phyloP scores from a whole-genome alignment of 2,888 invertebrate genomes.

The Ophioninae sp. region DNA sequence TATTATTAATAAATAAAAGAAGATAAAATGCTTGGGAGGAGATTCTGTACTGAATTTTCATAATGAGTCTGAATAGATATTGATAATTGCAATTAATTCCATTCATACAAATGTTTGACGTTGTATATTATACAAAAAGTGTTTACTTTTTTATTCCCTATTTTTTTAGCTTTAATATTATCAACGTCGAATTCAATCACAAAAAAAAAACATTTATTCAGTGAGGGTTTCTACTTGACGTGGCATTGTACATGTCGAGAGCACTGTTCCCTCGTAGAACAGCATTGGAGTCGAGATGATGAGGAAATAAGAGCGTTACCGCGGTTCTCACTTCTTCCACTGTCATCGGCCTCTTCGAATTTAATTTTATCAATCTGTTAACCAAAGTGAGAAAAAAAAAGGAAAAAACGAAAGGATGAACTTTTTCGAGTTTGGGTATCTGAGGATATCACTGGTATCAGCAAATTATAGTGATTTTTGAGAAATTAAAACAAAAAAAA shows the following conservation, averaged over 20 bases:
- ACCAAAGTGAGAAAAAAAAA: neutral
- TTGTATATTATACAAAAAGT: too few relatives aligned
- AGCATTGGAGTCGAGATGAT: slow-evolving; percentile 48
- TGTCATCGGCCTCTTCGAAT: slow-evolving; percentile 56
- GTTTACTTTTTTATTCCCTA: too few relatives aligned
- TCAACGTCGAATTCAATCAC: too few relatives aligned
- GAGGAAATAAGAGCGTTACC: slow-evolving; percentile 54
- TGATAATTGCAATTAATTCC: too few relatives aligned
- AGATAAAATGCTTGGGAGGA: too few relatives aligned
- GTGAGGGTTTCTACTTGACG: slow-evolving; percentile 42
- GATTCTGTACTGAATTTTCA: too few relatives aligned
- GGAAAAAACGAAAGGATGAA: neutral
- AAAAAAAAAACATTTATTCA: slow-evolving; percentile 3
- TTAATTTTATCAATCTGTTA: slow-evolving; percentile 52
- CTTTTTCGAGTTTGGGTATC: neutral
- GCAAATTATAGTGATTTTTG: neutral
- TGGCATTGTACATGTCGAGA: slow-evolving; percentile 55
- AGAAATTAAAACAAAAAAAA: neutral
- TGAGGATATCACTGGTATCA: neutral
- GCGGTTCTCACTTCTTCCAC: slow-evolving; percentile 59
- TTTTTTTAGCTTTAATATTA: too few relatives aligned
- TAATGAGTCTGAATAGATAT: too few relatives aligned
- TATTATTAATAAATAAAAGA: too few relatives aligned
- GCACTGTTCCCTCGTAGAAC: slow-evolving; percentile 56
- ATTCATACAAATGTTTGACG: too few relatives aligned